Evolutionary conservation across 2,888 invertebrate genomes (phyloP), one percentile per base, ranked within the genome.

Genomic region (Miltochrista miniata): DNA sequence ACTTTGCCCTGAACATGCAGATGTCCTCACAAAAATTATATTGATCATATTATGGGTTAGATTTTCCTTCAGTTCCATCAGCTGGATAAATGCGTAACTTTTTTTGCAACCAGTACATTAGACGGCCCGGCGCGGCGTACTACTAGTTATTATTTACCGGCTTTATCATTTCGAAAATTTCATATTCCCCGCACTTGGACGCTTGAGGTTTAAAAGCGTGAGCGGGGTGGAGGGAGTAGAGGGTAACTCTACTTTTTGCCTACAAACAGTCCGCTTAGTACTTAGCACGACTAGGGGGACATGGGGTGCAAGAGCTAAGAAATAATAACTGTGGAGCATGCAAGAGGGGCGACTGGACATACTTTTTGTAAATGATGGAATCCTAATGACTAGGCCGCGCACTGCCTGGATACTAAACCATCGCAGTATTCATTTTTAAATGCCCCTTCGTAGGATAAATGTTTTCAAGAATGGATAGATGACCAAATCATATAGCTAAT

Each of bases 121-220:
- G 84, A 80, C 85, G 87, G 83, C 79, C 83, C 79, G 81, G 81
- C 85, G 84, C 79, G 79, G 82, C 81, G 86, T 87, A 87, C 85
- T 86, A 86, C 83, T 87, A 90, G 90, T 91, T 91, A 90, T 90
- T 91, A 91, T 91, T 91, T 90, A 90, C 91, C 87, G 85, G 90
- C 90, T 90, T 90, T 90, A 90, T 90, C 90, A 90, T 91, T 91
- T 90, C 90, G 90, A 90, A 91, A 91, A 90, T 91, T 91, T 90
- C 90, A 91, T 90, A 90, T 90, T 90, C 90, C 87, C 89, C 83
- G 86, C 87, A 87, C 90, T 90, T 89, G 90, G 90, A 90, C 90
- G 90, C 84, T 89, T 89, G 90, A 90, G 90, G 90, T 90, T 90
- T 90, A 87, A 89, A 90, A 89, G 89, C 89, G 85, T 85, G 80